Conservation (phyloP, 2,888 invertebrate genomes). For the Meloe dianella region DNA sequence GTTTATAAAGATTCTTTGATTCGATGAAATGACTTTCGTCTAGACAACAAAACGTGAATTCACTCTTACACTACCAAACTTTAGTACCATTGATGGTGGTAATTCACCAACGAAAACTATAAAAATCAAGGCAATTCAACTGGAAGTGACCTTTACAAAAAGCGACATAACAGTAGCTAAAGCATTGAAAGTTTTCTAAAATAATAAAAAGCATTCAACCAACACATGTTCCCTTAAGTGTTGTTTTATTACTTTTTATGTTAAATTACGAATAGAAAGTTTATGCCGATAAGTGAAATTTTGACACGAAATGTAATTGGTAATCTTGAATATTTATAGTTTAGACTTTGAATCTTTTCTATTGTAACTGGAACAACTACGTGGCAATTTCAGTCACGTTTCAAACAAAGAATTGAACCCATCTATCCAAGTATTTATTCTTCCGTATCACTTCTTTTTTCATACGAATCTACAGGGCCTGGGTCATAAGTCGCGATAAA, state of each 20-base stretch:
- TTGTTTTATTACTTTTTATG: neutral
- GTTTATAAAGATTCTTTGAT: neutral
- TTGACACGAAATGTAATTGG: no score
- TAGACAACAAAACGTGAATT: neutral
- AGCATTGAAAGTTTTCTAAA: neutral
- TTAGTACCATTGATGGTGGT: neutral
- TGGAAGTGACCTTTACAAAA: neutral
- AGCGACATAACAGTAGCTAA: no score
- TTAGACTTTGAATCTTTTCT: no score
- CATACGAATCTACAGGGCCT: neutral
- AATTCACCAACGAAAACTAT: neutral
- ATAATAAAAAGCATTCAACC: neutral
- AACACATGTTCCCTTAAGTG: neutral
- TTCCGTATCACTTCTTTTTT: neutral
- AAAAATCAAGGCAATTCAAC: neutral
- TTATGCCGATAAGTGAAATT: no score
- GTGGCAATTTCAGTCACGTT: neutral
- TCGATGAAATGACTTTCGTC: neutral
- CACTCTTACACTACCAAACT: neutral
- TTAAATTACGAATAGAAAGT: neutral
- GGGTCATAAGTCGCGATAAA: no score
- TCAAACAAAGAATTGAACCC: neutral
- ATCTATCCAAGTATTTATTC: neutral
- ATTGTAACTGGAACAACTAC: neutral
- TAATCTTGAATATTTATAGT: no score